A percentile compares a stretch with the other conserved stretches of the same genome.
Conservation (phyloP, 2,888 invertebrate species). For the Troides aeacus region DNA sequence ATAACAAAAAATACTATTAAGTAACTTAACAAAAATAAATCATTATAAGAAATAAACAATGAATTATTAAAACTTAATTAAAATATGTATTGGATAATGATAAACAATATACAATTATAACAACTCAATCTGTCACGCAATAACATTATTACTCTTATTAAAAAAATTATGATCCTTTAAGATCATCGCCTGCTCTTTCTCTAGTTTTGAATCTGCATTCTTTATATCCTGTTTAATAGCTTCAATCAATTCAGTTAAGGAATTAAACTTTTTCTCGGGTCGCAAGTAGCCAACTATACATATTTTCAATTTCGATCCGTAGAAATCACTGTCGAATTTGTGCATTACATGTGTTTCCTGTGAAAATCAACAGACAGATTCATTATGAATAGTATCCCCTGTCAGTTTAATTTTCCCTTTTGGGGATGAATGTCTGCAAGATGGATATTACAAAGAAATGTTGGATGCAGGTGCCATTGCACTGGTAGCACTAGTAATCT, state of each 20-base stretch:
- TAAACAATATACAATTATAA: not conserved
- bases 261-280: conserved; percentile 89
- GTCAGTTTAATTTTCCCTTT: too few relatives aligned
- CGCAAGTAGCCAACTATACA: conserved; percentile 91
- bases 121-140: not conserved
- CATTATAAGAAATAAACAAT: not conserved
- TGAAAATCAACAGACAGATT: conserved; percentile 40
- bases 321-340: conserved; percentile 90
- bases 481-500: too few relatives aligned
- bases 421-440: too few relatives aligned
- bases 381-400: not conserved
- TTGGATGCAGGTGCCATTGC: too few relatives aligned
- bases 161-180: conserved; percentile 80
- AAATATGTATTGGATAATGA: not conserved
- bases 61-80: not conserved
- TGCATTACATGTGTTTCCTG: conserved; percentile 96
- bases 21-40: not conserved
- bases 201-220: conserved; percentile 82
- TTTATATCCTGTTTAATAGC: conserved; percentile 90
- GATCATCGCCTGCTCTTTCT: conserved; percentile 71
- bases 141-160: conserved; percentile 20
- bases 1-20: too few relatives aligned
- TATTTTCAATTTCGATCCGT: conserved; percentile 89
- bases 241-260: conserved; percentile 86
- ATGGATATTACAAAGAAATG: too few relatives aligned